A percentile compares a stretch with the other conserved stretches of the same genome.
Conservation (phyloP, 2,113 vertebrate genomes). For the Lethenteron reissneri region DNA sequence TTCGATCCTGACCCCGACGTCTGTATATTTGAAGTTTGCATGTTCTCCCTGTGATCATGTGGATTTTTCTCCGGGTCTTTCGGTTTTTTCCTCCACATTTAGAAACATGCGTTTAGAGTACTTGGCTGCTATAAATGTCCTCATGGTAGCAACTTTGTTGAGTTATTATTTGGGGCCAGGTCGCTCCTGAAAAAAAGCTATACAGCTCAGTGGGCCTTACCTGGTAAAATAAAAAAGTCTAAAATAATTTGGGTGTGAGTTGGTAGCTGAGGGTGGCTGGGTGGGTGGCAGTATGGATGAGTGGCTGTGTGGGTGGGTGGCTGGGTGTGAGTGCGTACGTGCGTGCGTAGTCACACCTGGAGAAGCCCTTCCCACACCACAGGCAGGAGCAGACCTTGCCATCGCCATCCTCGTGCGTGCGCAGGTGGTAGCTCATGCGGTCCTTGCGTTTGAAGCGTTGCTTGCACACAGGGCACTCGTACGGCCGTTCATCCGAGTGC, state of each 20-base stretch:
- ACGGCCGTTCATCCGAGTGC: conserved; percentile 89
- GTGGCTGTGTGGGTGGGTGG: background rate
- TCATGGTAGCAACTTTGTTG: no score
- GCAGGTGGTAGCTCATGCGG: conserved; percentile 93
- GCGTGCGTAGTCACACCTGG: conserved; percentile 30
- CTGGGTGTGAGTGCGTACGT: background rate
- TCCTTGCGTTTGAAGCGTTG: conserved; percentile 98
- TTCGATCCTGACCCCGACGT: no score
- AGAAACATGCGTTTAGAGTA: no score
- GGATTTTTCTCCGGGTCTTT: no score
- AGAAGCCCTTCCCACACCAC: conserved; percentile 95
- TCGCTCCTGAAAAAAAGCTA: no score
- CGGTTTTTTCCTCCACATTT: no score
- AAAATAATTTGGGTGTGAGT: background rate
- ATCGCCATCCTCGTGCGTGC: conserved; percentile 83
- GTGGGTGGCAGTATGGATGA: background rate
- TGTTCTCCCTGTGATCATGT: no score
- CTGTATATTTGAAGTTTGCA: no score
- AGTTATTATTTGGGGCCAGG: no score
- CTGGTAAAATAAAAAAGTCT: no score
- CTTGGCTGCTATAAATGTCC: no score
- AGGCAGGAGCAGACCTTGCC: conserved; percentile 95
- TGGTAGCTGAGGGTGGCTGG: background rate
- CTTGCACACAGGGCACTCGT: conserved; percentile 90
- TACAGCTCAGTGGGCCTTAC: no score